These are phyloP conservation scores for Corythornis cristatus DNA, from an alignment of 2,113 vertebrate genomes.

Conservation along the genomic window DNA sequence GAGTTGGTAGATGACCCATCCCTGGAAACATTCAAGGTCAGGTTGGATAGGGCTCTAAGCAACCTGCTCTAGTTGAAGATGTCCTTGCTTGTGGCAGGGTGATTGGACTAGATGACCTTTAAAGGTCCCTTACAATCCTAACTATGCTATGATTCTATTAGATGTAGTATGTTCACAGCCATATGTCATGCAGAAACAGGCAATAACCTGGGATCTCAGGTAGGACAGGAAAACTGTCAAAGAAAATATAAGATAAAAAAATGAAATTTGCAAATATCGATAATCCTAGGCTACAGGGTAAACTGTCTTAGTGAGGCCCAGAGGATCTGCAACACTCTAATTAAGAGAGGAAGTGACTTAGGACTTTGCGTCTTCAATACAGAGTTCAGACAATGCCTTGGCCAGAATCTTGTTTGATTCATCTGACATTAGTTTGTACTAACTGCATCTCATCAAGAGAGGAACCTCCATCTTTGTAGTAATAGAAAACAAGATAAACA, in stretches of 20 bases:
- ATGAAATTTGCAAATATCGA: neutral
- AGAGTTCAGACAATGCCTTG: slow-evolving; percentile 26
- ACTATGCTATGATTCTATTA: neutral
- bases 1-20: neutral
- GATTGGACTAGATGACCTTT: neutral
- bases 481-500: neutral
- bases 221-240: neutral
- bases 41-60: neutral
- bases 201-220: neutral
- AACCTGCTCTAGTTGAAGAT: neutral
- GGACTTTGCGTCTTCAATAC: slow-evolving; percentile 3
- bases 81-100: neutral
- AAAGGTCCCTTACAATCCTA: neutral
- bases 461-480: neutral
- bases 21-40: neutral
- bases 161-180: neutral
- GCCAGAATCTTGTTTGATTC: neutral
- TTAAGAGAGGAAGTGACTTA: slow-evolving; percentile 24
- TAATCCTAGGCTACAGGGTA: neutral
- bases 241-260: neutral
- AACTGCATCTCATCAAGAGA: neutral
- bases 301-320: neutral
- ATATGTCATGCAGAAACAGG: neutral
- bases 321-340: neutral
- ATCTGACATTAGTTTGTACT: neutral